phyloP scores from a whole-genome alignment of 2,113 vertebrate species.

The Cyanoderma ruficeps region DNA sequence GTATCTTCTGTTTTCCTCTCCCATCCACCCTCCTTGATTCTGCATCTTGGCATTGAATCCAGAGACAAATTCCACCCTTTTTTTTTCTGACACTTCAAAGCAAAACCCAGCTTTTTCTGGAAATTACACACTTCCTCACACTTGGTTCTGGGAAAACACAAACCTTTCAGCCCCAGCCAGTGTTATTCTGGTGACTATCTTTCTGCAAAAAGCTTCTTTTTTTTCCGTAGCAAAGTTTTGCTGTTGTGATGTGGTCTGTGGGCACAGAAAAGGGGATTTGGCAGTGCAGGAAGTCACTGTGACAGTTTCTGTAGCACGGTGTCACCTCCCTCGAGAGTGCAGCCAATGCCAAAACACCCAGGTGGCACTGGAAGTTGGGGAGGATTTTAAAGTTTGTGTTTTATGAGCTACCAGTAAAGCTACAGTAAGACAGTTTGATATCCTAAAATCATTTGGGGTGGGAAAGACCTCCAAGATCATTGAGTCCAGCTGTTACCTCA shows the following conservation, averaged over 20 bases:
- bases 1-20: neutral
- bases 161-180: neutral
- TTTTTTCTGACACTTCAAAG: neutral
- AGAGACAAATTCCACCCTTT: neutral
- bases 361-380: neutral
- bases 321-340: fast-evolving
- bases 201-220: neutral
- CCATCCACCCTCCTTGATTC: neutral
- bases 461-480: neutral
- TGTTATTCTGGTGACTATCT: neutral
- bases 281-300: neutral
- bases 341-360: neutral
- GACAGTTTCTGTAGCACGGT: neutral
- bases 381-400: neutral
- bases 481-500: neutral
- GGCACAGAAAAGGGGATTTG: neutral
- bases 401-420: neutral
- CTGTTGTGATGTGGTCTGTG: neutral
- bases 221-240: neutral
- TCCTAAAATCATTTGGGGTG: neutral
- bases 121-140: neutral
- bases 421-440: neutral
- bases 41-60: neutral
- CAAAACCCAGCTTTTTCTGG: neutral
- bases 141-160: neutral